Evolutionary conservation across 2,113 vertebrate genomes (phyloP), one percentile per base, ranked within the genome.

Genomic region (Cynopterus brachyotis): DNA sequence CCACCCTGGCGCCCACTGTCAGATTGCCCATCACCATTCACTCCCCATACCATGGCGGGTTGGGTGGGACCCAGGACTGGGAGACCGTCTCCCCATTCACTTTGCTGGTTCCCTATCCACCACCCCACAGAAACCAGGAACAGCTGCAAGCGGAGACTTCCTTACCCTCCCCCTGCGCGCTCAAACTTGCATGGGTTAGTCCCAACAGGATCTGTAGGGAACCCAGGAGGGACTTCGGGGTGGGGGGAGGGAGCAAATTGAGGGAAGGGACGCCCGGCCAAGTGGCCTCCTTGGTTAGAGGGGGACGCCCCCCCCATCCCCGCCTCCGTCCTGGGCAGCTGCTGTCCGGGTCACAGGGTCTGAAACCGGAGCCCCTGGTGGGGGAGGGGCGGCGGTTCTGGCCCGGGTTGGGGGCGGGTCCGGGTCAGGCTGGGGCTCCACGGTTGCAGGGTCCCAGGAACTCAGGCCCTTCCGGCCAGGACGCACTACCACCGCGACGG

Each of bases 341-440:
- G 96, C 94, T 62, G 92, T 85, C n/a, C 57, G 0, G 45, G 90
- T 96, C 96, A 84, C 79, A 79, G 91, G 57, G 91, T 88, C 93
- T 85, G 95, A 97, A 97, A 95, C 42, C 75, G 3, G 84, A 96
- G 88, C 72, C 84, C 90, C 82, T 32, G 53, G 20, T n/a, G 91
- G 91, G 75, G 91, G 82, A 82, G 64, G 93, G 94, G 95, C 19
- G 16, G 42, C 67, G 20, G 35, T 59, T 81, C 53, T 6, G 47
- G 24, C 57, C 50, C 5, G 59, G 62, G 8, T n/a, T 50, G 57
- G 69, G 66, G 64, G 67, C 45, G 6, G 62, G 78, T 85, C 82
- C 78, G 57, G 17, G 42, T 64, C 24, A 0, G 19, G 22, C 76
- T 6, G 40, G 45, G 64, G 57, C 22, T 20, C 19, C n/a, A 20